Evolutionary conservation across 2,113 vertebrate species (phyloP).

Genomic region (Pampusana beccarii): DNA sequence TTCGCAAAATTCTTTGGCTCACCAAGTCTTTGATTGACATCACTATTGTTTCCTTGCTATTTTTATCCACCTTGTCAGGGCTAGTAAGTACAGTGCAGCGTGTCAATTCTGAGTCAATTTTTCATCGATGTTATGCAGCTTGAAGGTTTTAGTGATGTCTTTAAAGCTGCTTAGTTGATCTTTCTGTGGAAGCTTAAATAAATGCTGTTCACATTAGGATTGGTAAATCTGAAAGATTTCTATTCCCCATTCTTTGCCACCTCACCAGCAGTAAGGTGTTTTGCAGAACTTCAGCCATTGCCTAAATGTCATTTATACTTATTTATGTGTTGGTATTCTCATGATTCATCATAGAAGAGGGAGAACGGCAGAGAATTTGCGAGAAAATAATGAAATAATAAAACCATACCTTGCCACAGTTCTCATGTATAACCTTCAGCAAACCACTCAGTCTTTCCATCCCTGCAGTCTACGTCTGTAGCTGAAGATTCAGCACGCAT

Average conservation of each 20-base stretch:
- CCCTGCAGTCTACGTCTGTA: background rate
- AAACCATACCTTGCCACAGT: background rate
- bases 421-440: background rate
- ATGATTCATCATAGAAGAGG: background rate
- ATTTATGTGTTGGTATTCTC: background rate
- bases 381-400: background rate
- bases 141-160: slow-evolving; percentile 51
- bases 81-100: slow-evolving; percentile 12
- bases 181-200: slow-evolving; percentile 44
- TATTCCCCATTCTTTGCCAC: background rate
- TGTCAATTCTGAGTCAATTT: slow-evolving; percentile 45
- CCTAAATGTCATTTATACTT: background rate
- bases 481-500: background rate
- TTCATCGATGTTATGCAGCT: slow-evolving; percentile 50
- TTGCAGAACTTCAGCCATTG: slow-evolving; percentile 12
- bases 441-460: background rate
- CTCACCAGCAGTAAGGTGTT: slow-evolving; percentile 14
- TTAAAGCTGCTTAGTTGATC: slow-evolving; percentile 62
- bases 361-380: background rate
- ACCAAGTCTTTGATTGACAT: slow-evolving; percentile 41
- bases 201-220: slow-evolving; percentile 14
- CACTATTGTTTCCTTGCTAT: slow-evolving; percentile 57
- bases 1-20: slow-evolving; percentile 48
- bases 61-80: slow-evolving; percentile 47
- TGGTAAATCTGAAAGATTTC: slow-evolving; percentile 42